These are phyloP conservation scores for Tetragnatha versicolor DNA, from an alignment of 1,140 invertebrate species.

Conservation along the genomic window DNA sequence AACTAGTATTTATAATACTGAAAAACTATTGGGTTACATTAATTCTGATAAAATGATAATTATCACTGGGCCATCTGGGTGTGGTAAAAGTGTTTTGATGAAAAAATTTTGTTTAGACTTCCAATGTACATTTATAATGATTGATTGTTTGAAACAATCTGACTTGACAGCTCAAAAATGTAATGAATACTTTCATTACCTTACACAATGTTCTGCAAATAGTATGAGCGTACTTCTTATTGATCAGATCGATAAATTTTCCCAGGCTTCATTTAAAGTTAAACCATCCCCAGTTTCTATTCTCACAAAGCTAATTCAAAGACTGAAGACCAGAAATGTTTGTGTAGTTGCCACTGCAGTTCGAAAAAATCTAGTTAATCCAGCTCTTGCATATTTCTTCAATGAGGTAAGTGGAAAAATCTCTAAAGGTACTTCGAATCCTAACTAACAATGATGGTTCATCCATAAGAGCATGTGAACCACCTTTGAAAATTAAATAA, in stretches of 20 bases:
- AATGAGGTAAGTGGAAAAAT: neutral
- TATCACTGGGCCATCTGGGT: slow-evolving; percentile 17
- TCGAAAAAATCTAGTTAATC: neutral
- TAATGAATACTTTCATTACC: neutral
- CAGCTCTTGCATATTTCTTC: slow-evolving; percentile 3
- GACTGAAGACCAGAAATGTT: neutral
- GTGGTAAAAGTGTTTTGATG: slow-evolving; percentile 26
- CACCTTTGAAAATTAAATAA: too few species aligned
- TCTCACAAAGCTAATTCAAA: neutral
- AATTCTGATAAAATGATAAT: neutral
- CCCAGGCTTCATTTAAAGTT: neutral
- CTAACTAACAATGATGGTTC: too few species aligned
- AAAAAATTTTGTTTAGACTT: slow-evolving; percentile 10
- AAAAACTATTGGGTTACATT: neutral
- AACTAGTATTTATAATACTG: neutral
- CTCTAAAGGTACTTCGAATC: neutral
- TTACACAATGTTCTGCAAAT: neutral
- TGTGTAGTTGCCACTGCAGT: neutral
- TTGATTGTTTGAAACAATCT: slow-evolving; percentile 2
- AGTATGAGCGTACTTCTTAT: neutral
- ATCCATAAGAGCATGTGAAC: too few species aligned
- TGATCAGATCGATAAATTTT: slow-evolving; percentile 30
- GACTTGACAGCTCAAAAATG: neutral
- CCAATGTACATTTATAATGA: neutral
- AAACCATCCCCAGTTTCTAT: neutral